A percentile compares a stretch with the other conserved stretches of the same genome.
Evolutionary conservation across 2,113 vertebrate species (phyloP).

Genomic region (Dasypus novemcinctus): DNA sequence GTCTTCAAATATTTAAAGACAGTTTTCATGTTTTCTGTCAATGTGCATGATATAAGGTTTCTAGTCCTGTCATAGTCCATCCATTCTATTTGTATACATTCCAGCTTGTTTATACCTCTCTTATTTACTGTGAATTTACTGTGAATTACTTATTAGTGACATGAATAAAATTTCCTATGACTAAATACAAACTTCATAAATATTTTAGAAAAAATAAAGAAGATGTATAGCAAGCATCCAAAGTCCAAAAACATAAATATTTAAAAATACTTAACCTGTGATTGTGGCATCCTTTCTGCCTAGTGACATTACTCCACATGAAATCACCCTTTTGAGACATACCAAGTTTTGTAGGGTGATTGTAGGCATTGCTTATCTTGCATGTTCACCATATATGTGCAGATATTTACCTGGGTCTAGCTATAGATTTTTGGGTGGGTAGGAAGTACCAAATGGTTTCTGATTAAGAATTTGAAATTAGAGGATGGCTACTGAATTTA

Average conservation of each 20-base stretch:
- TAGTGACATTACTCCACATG: neutral
- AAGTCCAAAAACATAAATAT: neutral
- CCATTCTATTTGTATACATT: neutral
- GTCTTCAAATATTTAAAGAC: neutral
- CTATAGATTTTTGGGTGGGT: neutral
- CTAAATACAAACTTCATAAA: constrained; percentile 11
- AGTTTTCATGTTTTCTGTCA: constrained; percentile 13
- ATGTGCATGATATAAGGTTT: neutral
- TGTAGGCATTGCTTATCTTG: neutral
- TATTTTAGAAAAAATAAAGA: neutral
- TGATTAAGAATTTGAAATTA: constrained; percentile 15
- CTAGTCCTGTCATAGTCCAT: neutral
- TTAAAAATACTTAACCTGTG: neutral
- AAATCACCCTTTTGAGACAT: neutral
- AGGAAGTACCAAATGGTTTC: neutral
- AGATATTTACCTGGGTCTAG: neutral
- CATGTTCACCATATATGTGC: neutral
- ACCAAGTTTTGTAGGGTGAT: neutral
- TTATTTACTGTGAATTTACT: neutral
- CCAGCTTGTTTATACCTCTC: neutral
- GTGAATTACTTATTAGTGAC: neutral
- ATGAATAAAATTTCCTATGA: neutral
- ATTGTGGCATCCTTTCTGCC: neutral
- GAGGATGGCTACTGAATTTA: neutral
- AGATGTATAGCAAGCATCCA: neutral